Base-by-base conservation (phyloP, 2,113 vertebrate genomes). In the Pedionomus torquatus region DNA sequence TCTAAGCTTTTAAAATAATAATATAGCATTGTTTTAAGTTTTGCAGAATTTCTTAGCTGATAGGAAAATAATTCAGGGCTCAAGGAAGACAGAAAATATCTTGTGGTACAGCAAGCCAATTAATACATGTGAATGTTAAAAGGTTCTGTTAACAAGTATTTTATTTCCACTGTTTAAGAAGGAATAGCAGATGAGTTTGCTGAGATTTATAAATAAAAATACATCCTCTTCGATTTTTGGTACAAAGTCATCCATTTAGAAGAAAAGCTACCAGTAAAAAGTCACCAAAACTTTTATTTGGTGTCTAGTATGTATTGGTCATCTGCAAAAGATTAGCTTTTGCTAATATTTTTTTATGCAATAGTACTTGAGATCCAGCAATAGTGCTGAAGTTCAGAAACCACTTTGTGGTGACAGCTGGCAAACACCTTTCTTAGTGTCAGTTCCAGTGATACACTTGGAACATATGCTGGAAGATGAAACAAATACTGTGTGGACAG, bases 401-500 rank as follows among this genome's bases (percentile, higher is more conserved):
- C 44, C 12, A 51, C 16, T 75, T 61, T 78, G 72, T 78, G 76
- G 55, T 81, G 72, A 75, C 68, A 88, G 83, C 69, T 89, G 68
- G 61, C 43, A 92, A 83, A 84, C 88, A 93, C 76, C 52, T 87
- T 81, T 70, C 58, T 66, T 71, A 75, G 46, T 48, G 72, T 72
- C 79, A 68, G 61, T 83, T 60, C 76, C 64, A 81, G 55, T 20
- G 55, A 91, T 63, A 58, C 30, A 17, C 70, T 91, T 82, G 74
- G 49, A 94, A 88, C 54, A 51, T 41, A 69, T 57, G 58, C 58
- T 66, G 76, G 71, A 46, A 91, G 68, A 96, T 64, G 58, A 88
- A 95, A 90, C 60, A 85, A 88, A 81, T 20, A 74, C 30, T 84
- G 33, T 57, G 83, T 44, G 33, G 83, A 89, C 75, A 93, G 93